phyloP scores from a whole-genome alignment of 2,113 vertebrate species.

The Okapia johnstoni region DNA sequence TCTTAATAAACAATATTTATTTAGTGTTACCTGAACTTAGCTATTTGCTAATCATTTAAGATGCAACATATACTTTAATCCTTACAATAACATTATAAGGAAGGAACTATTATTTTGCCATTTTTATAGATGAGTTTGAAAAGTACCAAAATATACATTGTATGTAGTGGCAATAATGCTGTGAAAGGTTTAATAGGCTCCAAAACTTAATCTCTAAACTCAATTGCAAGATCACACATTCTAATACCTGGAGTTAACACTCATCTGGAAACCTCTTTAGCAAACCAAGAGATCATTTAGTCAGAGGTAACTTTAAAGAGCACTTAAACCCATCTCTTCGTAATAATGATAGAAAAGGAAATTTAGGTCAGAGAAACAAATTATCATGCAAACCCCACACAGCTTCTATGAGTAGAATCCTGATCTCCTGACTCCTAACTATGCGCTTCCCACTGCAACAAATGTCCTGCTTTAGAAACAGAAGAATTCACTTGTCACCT shows the following conservation, averaged over 20 bases:
- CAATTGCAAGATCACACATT: neutral
- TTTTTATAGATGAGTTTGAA: neutral
- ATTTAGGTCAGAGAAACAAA: neutral
- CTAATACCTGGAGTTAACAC: neutral
- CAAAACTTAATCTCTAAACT: neutral
- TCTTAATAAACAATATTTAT: neutral
- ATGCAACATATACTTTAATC: neutral
- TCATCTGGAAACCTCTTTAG: neutral
- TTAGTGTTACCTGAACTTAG: neutral
- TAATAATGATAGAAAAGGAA: neutral
- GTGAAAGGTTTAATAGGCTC: neutral
- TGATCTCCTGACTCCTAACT: neutral
- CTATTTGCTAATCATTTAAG: neutral
- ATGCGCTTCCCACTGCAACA: neutral
- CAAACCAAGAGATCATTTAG: neutral
- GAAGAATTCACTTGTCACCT: neutral
- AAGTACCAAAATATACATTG: neutral
- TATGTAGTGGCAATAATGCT: neutral
- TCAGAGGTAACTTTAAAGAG: neutral
- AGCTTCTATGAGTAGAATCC: neutral
- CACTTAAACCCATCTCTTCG: neutral
- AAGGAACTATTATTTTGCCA: neutral
- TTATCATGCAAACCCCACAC: neutral
- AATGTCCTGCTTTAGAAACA: neutral
- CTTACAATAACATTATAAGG: neutral